These are phyloP conservation scores for Chrysolina oricalcia DNA, from an alignment of 2,888 invertebrate genomes.

Conservation along the genomic window DNA sequence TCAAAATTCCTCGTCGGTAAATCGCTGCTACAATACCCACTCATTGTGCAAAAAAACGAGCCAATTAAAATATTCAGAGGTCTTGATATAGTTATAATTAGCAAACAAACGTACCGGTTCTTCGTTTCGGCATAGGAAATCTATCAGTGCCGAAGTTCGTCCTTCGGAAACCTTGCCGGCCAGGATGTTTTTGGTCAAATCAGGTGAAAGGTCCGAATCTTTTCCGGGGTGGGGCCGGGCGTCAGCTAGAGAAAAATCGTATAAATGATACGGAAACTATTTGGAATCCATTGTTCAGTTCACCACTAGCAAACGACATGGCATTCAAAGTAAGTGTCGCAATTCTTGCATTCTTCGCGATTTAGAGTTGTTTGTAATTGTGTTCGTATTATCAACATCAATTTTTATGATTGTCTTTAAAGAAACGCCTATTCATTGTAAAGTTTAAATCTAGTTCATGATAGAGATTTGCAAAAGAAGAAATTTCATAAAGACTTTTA, in stretches of 20 bases:
- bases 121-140: constrained; percentile 28
- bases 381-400: no score
- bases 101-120: constrained; percentile 44
- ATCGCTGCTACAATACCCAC: neutral
- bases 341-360: neutral
- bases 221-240: constrained; percentile 43
- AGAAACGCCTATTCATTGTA: no score
- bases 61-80: constrained; percentile 2
- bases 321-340: constrained; percentile 58
- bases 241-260: constrained; percentile 24
- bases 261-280: constrained; percentile 28
- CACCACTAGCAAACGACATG: constrained; percentile 54
- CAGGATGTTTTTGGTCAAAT: constrained; percentile 45
- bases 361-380: no score
- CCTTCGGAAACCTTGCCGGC: constrained; percentile 45
- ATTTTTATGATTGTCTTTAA: no score
- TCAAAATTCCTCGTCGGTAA: neutral
- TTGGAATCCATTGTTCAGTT: constrained; percentile 33
- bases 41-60: constrained; percentile 13
- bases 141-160: constrained; percentile 28
- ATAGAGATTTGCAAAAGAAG: no score
- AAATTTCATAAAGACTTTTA: no score
- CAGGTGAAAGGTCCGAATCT: constrained; percentile 46
- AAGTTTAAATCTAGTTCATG: no score
- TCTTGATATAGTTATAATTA: constrained; percentile 26